These are phyloP conservation scores for Meta bourneti DNA, from an alignment of 2,888 invertebrate species.

Conservation along the genomic window DNA sequence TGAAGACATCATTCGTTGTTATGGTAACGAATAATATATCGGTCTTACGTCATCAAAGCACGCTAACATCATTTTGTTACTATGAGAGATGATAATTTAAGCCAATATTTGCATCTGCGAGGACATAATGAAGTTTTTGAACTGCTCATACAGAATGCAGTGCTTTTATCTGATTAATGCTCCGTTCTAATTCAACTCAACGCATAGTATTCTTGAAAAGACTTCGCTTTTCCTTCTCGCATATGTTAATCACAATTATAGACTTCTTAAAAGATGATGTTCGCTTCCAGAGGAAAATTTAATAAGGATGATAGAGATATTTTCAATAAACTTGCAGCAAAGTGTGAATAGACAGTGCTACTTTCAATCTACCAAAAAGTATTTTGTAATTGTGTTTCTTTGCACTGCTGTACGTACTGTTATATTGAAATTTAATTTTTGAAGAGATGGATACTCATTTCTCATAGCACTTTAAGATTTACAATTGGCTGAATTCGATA, in stretches of 20 bases:
- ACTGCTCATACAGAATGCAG: neutral
- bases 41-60: slow-evolving; percentile 22
- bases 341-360: too few relatives aligned
- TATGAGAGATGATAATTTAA: neutral
- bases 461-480: too few relatives aligned
- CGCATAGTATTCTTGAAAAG: neutral
- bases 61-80: neutral
- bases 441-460: too few relatives aligned
- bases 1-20: slow-evolving; percentile 40
- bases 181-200: neutral
- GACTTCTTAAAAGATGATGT: neutral
- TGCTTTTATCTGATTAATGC: neutral
- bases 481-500: too few relatives aligned
- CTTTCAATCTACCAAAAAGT: too few relatives aligned
- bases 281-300: neutral
- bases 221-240: neutral
- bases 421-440: too few relatives aligned
- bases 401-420: too few relatives aligned
- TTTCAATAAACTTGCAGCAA: too few relatives aligned
- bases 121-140: neutral
- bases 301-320: neutral
- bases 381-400: too few relatives aligned
- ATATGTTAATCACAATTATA: neutral
- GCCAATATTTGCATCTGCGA: neutral
- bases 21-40: slow-evolving; percentile 6